Conservation (phyloP, 2,113 vertebrate species). For the Tyrannus savana region DNA sequence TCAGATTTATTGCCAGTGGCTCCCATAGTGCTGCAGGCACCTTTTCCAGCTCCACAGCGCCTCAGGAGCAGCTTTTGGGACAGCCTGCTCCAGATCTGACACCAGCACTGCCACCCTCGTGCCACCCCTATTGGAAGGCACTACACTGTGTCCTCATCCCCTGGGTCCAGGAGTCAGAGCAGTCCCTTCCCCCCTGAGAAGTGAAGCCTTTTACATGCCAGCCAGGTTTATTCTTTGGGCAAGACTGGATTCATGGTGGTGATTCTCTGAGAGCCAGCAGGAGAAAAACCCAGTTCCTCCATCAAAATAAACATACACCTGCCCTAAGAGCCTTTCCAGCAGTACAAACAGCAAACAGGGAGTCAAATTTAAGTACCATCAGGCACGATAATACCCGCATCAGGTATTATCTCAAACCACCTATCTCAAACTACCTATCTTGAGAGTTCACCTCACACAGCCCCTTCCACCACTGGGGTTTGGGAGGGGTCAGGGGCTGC, state of each 20-base stretch:
- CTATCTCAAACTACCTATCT: accelerated
- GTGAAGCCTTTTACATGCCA: neutral
- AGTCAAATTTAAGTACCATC: neutral
- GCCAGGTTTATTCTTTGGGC: neutral
- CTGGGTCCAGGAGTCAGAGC: accelerated
- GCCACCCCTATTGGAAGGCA: accelerated
- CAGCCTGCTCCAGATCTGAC: neutral
- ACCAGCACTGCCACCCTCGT: accelerated
- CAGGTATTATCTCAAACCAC: no score
- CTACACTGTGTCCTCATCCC: accelerated
- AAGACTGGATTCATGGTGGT: accelerated
- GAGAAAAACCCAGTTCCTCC: neutral
- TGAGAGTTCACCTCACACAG: neutral
- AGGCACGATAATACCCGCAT: accelerated
- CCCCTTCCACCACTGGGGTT: accelerated
- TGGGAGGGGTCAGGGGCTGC: neutral
- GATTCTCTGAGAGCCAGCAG: accelerated
- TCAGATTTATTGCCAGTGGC: neutral
- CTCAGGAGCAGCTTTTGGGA: neutral
- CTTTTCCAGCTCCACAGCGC: neutral
- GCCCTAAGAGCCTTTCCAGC: neutral
- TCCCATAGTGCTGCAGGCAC: accelerated
- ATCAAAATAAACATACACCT: accelerated
- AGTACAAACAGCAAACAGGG: accelerated
- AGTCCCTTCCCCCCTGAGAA: no score